Evolutionary conservation across 2,888 invertebrate genomes (phyloP).

Genomic region (Eubasilissa splendida): DNA sequence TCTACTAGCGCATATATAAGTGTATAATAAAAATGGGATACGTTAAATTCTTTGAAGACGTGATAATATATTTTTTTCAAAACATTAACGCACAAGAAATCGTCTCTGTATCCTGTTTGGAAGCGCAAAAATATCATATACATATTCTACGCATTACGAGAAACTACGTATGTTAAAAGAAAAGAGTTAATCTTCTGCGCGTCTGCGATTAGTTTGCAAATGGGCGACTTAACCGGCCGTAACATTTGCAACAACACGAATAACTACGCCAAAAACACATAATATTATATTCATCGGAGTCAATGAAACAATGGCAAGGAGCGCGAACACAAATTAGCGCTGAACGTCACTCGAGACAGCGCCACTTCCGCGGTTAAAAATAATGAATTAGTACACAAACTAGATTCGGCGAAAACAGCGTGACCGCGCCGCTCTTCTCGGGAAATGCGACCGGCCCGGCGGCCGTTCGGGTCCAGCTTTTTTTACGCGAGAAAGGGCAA

Average conservation of each 20-base stretch:
- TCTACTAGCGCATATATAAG: too few species aligned
- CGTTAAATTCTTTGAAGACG: too few species aligned
- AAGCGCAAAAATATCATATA: too few species aligned
- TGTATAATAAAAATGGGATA: too few species aligned
- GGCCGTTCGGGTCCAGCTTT: too few species aligned
- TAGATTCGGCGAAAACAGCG: slow-evolving; percentile 17
- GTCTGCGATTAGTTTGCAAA: not conserved
- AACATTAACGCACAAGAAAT: too few species aligned
- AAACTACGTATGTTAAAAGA: not conserved
- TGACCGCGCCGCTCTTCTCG: not conserved
- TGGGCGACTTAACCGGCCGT: not conserved
- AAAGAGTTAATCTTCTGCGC: not conserved
- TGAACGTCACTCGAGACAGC: slow-evolving; percentile 33
- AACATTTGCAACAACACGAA: not conserved
- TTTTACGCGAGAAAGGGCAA: too few species aligned
- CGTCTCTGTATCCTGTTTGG: too few species aligned
- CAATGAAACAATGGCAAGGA: slow-evolving; percentile 17
- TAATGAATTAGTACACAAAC: slow-evolving; percentile 29
- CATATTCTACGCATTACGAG: too few species aligned
- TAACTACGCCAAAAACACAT: not conserved
- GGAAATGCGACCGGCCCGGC: too few species aligned
- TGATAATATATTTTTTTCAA: too few species aligned
- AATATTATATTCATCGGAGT: not conserved
- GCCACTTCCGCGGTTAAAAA: slow-evolving; percentile 40
- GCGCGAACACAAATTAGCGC: slow-evolving; percentile 22